Base-by-base conservation (phyloP, 30 jellyfish, hydroid and myxozoan species). In the Aurelia sp. region DNA sequence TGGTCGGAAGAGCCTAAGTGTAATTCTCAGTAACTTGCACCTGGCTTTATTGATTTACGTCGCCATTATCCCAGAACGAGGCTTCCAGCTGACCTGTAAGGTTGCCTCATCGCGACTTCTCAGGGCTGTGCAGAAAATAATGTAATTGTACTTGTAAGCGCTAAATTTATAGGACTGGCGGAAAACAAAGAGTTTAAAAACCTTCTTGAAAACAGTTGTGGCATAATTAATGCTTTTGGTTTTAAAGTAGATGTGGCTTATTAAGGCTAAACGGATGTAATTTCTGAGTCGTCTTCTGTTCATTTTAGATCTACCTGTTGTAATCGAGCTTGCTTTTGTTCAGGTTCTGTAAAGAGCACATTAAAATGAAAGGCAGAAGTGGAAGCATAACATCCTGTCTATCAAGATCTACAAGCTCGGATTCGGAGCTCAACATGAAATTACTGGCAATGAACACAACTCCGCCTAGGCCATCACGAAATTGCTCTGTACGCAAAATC, bases 301-400 rank as follows among this genome's bases (percentile, higher is more conserved):
- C 23, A 59, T 0, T 59, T n/a, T 59, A 59, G 69, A 59, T 21
- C 33, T 59, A 59, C 69, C 69, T 59, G 69, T 59, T 59, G 13
- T 44, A 44, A 44, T 44, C 55, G 55, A 44, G 55, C 55, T 44
- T 3, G 55, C 55, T 9, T 44, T 44, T 44, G 55, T 44, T 44
- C 55, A 44, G 55, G 55, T 44, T 44, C 55, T 44, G 70, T 23
- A 21, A 30, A 40, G 20, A 16, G 37, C 88, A 13, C 50, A 62
- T 62, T 35, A 71, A 60, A 35, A 71, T 75, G 85, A 82, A 70
- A 71, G 60, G 62, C 27, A 79, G 93, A 52, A 82, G 93, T 60
- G 93, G 73, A 19, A 84, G 93, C 79, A 63, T 84, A 16, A 30
- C 92, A 57, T 82, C 92, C 63, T 82, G 92, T 59, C 35, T 82